Percentiles rank a stretch among this genome's conserved stretches.
Conservation (phyloP, 2,888 invertebrate species). For the Colostygia pectinataria region DNA sequence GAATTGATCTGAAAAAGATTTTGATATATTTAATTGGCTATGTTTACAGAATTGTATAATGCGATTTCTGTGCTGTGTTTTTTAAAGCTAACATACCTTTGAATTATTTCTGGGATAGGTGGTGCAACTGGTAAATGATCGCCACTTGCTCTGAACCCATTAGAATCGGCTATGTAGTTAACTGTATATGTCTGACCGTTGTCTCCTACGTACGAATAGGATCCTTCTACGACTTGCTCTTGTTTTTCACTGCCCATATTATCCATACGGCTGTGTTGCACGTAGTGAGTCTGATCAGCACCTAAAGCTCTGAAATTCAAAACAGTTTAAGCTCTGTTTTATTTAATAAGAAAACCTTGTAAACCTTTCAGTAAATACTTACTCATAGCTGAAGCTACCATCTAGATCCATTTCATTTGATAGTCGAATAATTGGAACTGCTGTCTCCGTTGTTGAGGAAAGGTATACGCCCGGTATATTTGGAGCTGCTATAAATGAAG, state of each 20-base stretch:
- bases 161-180: conserved; percentile 88
- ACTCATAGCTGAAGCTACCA: conserved; percentile 82
- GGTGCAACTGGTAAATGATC: conserved; percentile 90
- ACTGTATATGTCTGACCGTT: conserved; percentile 85
- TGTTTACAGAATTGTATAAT: background rate
- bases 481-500: conserved; percentile 60
- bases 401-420: conserved; percentile 83
- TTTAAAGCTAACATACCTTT: conserved; percentile 60
- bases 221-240: conserved; percentile 84
- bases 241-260: conserved; percentile 82
- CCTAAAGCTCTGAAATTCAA: conserved; percentile 65
- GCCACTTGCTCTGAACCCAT: conserved; percentile 89
- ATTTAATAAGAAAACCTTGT: no score
- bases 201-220: conserved; percentile 85
- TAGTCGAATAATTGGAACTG: conserved; percentile 76
- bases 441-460: conserved; percentile 74
- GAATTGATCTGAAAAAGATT: conserved; percentile 59
- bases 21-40: no score
- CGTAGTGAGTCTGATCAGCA: conserved; percentile 80
- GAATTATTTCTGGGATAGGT: conserved; percentile 88
- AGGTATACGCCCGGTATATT: conserved; percentile 57
- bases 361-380: conserved; percentile 45
- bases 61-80: background rate
- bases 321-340: no score
- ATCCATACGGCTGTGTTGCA: conserved; percentile 81